Base-by-base conservation (phyloP, 1,140 invertebrate genomes). In the Hycleus phaleratus region DNA sequence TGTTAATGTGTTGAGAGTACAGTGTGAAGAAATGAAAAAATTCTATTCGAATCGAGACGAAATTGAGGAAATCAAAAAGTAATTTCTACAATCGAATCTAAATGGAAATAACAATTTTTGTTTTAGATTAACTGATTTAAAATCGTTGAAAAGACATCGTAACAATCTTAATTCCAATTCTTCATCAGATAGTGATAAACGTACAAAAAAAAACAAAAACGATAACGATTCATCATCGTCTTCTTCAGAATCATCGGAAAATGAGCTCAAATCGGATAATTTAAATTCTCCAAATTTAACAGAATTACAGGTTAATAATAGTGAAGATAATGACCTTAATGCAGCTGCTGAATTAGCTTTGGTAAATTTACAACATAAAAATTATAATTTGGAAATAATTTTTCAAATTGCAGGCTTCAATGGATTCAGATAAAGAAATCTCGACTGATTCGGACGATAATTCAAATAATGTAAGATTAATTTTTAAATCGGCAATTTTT, bases 51-150 rank as follows among this genome's bases (percentile, higher is more conserved):
- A 47, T 46, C 62, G 59, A 18, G 50, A 65, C 26, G 57, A 67
- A 48, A 25, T 61, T 12, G 46, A 57, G 38, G 58, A 68, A 45
- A 59, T 68, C 32, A 58, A 62, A 54, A 68, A 61, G 63, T 69
- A 40, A 38, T 56, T 52, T n/a, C 12, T 39, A 12, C 55, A n/a
- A 56, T 55, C 10, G 39, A 11, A 32, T 45, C 18, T 42, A 12
- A 44, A 39, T 52, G 9, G 12, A 38, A 52, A 42, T 60, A 32
- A 5, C 43, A 5, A 58, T 49, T 8, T 40, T 42, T 42, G 44
- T 52, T 38, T 40, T 18, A 56, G 49, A 25, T 38, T 60, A 39
- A 45, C 26, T 11, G 46, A 58, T 43, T 26, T 46, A 11, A 62
- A 46, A 25, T 44, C 49, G 9, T 49, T 26, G 12, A 51, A 45